Conservation (phyloP, 2,888 invertebrate species). For the Pseudanteris insignis region DNA sequence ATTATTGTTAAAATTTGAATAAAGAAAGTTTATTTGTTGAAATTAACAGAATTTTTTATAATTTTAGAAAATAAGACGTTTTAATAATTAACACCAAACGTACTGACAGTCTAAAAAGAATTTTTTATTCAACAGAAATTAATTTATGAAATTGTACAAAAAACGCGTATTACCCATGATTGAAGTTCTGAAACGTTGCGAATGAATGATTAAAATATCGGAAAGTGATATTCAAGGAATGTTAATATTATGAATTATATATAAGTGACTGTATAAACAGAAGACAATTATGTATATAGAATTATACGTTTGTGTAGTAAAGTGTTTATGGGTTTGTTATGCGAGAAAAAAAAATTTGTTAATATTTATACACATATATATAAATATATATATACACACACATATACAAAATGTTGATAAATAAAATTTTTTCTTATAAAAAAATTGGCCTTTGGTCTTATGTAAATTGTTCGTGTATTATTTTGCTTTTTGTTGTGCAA, state of each 20-base stretch:
- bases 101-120: too few species aligned
- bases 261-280: conserved; percentile 54
- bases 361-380: conserved; percentile 54
- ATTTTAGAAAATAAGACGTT: too few species aligned
- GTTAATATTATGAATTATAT: conserved; percentile 58
- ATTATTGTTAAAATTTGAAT: too few species aligned
- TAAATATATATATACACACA: conserved; percentile 58
- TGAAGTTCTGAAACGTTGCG: conserved; percentile 23
- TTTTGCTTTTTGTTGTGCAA: conserved; percentile 6
- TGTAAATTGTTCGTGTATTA: conserved; percentile 47
- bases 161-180: too few species aligned
- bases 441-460: conserved; percentile 63
- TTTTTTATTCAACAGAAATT: too few species aligned
- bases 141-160: too few species aligned
- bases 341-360: conserved; percentile 58
- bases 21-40: too few species aligned
- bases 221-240: conserved; percentile 55
- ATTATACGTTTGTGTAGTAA: conserved; percentile 56
- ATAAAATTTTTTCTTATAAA: conserved; percentile 65
- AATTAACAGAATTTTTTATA: too few species aligned
- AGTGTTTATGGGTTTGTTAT: conserved; percentile 65
- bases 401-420: conserved; percentile 60
- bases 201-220: conserved; percentile 51
- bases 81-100: too few species aligned
- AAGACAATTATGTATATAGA: conserved; percentile 57